A percentile compares a stretch with the other conserved stretches of the same genome.
These are phyloP conservation scores for Pachypeltis micranthus DNA, from an alignment of 1,140 invertebrate genomes.

Conservation along the genomic window DNA sequence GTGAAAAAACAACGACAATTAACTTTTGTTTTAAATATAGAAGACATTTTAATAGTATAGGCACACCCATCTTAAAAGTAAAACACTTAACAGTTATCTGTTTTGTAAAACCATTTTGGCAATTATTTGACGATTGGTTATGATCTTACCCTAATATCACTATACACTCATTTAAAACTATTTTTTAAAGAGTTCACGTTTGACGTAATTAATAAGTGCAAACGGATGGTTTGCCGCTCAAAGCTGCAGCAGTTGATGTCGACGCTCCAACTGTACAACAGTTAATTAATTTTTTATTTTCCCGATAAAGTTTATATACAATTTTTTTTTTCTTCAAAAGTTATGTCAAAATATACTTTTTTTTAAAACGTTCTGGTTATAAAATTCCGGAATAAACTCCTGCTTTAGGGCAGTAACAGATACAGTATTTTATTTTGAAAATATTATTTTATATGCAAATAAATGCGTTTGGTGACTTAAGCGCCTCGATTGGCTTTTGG, in stretches of 20 bases:
- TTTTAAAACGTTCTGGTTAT: background rate
- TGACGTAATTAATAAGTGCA: background rate
- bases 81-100: conserved; percentile 12
- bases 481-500: background rate
- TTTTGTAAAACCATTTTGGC: background rate
- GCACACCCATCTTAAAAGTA: conserved; percentile 14
- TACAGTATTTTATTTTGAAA: background rate
- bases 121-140: background rate
- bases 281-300: background rate
- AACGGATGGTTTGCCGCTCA: background rate
- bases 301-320: background rate
- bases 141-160: conserved; percentile 4
- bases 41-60: conserved; percentile 12
- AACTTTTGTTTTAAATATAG: background rate
- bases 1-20: background rate
- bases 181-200: background rate
- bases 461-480: background rate
- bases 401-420: background rate
- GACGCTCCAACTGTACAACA: background rate
- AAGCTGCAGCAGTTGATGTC: background rate
- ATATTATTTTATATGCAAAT: background rate
- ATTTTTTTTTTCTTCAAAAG: background rate
- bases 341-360: background rate
- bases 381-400: background rate
- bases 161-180: conserved; percentile 10